Evolutionary conservation across 2,888 invertebrate genomes (phyloP), one percentile per base, ranked within the genome.

Genomic region (Cheilosia urbana): DNA sequence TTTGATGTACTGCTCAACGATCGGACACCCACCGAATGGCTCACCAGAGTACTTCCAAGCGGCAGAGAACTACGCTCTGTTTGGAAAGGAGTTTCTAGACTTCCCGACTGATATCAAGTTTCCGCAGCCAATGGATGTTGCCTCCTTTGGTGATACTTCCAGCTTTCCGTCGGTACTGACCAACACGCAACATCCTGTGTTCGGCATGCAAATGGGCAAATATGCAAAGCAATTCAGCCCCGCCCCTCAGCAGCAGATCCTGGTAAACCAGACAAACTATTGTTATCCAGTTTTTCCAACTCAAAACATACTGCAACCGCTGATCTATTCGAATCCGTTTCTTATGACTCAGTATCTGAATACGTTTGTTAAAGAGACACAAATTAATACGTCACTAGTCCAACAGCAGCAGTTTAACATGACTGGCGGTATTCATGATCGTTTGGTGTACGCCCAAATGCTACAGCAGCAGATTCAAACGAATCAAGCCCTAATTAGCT

Each of bases 21-120:
- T 73, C 0, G 90, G 89, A 0, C 90, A 91, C 79, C 91, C 91
- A 19, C 58, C 87, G 5, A 87, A 87, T 17, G 89, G 88, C 15
- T 89, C 88, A 24, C 68, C 79, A 0, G 90, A 89, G 19, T 91
- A 90, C 40, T 89, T 88, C 75, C 89, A 90, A 81, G 90, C 90
- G 0, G 91, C 92, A 6, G 91, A 92, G 77, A 89, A 90, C 4
- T 92, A 91, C 76, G 90, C 91, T 0, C 47, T 91, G 0, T 88
- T 82, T 51, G 91, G 91, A 1, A 88, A 89, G 13, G 69, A 88
- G 15, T 89, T 89, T 72, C 75, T 89, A 0, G 90, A 90, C 66
- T 90, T 90, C 49, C 90, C 90, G 0, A 80, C 66, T 0, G 76
- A 76, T 15, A 66, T 85, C 2, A 80, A 76, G 15, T 85, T 66